Conservation (phyloP, 23 tunicate species). For the Corella eumyota region DNA sequence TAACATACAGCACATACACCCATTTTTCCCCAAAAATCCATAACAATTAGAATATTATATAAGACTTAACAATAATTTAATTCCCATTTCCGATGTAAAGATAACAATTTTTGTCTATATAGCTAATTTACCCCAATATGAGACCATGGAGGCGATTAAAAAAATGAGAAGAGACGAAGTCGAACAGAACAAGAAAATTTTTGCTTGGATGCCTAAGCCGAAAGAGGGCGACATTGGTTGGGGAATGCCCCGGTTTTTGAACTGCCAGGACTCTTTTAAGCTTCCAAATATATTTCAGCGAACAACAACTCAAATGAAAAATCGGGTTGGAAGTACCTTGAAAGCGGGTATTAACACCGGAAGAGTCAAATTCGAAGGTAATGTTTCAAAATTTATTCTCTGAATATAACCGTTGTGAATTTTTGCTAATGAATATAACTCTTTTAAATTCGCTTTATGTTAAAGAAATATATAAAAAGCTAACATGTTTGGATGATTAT, state of each 20-base stretch:
- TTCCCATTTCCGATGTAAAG: too few relatives aligned
- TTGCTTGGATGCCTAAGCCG: slow-evolving; percentile 21
- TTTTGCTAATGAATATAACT: too few relatives aligned
- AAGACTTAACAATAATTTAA: too few relatives aligned
- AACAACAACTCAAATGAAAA: slow-evolving; percentile 18
- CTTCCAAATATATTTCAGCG: slow-evolving; percentile 28
- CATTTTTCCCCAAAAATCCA: too few relatives aligned
- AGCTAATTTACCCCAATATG: slow-evolving; percentile 27
- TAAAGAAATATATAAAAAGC: slow-evolving; percentile 12
- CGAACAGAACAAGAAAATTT: slow-evolving; percentile 1
- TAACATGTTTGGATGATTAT: slow-evolving; percentile 38
- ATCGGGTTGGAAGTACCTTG: neutral
- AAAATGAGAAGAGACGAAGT: slow-evolving; percentile 11
- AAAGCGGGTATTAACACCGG: slow-evolving; percentile 4
- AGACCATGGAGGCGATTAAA: neutral
- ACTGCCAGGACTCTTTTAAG: slow-evolving; percentile 6
- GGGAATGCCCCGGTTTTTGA: slow-evolving; percentile 28
- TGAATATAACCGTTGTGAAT: neutral
- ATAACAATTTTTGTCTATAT: slow-evolving; percentile 8
- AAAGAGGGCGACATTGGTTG: slow-evolving; percentile 6
- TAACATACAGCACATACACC: too few relatives aligned
- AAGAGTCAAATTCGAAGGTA: slow-evolving; percentile 12
- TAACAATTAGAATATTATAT: too few relatives aligned
- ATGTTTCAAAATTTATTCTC: neutral
- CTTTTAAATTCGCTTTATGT: too few relatives aligned